phyloP scores from a whole-genome alignment of 2,113 vertebrate species.

The Ophiodon elongatus region DNA sequence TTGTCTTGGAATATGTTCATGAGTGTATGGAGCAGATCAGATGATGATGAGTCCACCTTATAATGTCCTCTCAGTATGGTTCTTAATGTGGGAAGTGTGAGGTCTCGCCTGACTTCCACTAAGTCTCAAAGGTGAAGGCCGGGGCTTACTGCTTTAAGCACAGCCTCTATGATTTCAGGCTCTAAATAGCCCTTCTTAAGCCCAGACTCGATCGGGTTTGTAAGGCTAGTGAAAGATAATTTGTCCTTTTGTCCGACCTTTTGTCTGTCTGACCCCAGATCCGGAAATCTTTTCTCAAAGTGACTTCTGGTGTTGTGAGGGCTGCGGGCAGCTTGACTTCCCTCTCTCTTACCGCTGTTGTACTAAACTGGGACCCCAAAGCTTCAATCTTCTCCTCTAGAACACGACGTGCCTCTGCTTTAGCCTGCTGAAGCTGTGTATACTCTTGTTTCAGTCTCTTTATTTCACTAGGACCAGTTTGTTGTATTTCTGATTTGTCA shows the following conservation, averaged over 20 bases:
- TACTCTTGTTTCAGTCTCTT: too few relatives aligned
- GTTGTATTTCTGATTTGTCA: too few relatives aligned
- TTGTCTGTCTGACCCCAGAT: too few relatives aligned
- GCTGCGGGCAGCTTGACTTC: too few relatives aligned
- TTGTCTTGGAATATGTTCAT: slow-evolving; percentile 14
- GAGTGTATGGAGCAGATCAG: neutral
- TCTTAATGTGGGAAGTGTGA: neutral
- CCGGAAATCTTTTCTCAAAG: too few relatives aligned
- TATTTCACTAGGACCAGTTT: too few relatives aligned
- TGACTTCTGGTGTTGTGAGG: too few relatives aligned
- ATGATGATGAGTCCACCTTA: neutral
- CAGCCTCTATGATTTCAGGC: neutral
- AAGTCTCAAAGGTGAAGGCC: neutral
- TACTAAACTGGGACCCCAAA: too few relatives aligned
- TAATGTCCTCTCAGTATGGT: neutral
- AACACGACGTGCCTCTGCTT: too few relatives aligned
- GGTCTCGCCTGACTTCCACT: neutral
- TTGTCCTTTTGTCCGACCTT: neutral
- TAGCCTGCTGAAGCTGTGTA: too few relatives aligned
- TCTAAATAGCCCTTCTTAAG: neutral
- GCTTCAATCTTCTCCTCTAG: too few relatives aligned
- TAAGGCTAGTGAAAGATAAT: neutral
- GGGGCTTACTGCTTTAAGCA: neutral
- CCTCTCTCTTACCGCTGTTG: too few relatives aligned
- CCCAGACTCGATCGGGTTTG: neutral